These are phyloP conservation scores for Oryzias melastigma DNA, from an alignment of 2,113 vertebrate species.

Conservation along the genomic window DNA sequence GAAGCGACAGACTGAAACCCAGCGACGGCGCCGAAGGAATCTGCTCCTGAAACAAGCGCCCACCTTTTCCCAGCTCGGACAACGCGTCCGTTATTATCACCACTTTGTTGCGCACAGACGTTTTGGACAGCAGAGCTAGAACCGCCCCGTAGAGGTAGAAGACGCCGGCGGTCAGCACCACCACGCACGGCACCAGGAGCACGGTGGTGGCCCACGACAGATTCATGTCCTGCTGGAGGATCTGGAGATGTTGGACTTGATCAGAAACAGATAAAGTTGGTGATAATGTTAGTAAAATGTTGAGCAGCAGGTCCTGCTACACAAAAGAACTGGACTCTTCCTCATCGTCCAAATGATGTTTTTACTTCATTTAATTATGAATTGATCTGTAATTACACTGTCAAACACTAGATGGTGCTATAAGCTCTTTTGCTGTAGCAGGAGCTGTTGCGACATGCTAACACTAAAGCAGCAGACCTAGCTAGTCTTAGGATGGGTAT, in stretches of 20 bases:
- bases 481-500: no score
- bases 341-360: no score
- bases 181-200: conserved; percentile 80
- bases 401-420: no score
- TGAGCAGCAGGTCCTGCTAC: no score
- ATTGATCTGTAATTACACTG: no score
- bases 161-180: conserved; percentile 84
- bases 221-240: conserved; percentile 75
- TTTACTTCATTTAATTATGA: no score
- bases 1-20: neutral
- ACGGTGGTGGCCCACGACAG: conserved; percentile 61
- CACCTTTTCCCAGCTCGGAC: conserved; percentile 89
- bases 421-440: no score
- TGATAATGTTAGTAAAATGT: neutral
- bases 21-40: fast-evolving
- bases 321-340: no score
- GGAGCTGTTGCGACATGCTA: no score
- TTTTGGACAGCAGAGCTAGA: conserved; percentile 81
- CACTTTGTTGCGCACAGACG: conserved; percentile 89
- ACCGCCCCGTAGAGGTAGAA: conserved; percentile 84
- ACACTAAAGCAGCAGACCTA: no score
- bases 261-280: neutral
- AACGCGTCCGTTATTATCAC: conserved; percentile 89
- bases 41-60: neutral
- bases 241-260: neutral